These are phyloP conservation scores for Rotaria sp. DNA, from an alignment of 2,888 invertebrate genomes.

Conservation along the genomic window DNA sequence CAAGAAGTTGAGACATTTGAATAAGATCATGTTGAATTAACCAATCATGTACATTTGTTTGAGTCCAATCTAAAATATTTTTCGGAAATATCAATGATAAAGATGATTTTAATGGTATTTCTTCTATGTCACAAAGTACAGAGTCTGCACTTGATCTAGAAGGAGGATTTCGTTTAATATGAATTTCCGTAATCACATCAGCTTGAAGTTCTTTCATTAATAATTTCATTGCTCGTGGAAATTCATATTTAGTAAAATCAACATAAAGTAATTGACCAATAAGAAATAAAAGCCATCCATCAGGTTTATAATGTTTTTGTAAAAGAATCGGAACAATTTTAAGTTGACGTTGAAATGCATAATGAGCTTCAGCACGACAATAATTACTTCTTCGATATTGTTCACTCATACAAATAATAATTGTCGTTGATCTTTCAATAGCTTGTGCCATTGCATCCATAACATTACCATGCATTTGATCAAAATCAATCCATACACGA, in stretches of 20 bases:
- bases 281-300: conserved; percentile 16
- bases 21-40: neutral
- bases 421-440: neutral
- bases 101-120: neutral
- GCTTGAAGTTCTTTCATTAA: neutral
- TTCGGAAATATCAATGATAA: neutral
- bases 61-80: neutral
- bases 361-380: conserved; percentile 29
- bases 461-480: conserved; percentile 7
- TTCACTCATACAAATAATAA: conserved; percentile 25
- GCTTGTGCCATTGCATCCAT: conserved; percentile 29
- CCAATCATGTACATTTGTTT: neutral
- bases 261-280: neutral
- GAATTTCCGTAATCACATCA: neutral
- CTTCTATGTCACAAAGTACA: neutral
- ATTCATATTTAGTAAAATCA: conserved; percentile 21
- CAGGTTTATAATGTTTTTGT: conserved; percentile 9
- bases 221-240: neutral
- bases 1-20: neutral
- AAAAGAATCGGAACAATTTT: neutral
- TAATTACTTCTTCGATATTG: conserved; percentile 9
- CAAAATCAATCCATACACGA: conserved; percentile 22
- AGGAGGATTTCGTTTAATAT: neutral
- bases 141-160: neutral
- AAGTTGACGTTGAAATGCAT: neutral